Conservation (phyloP, 1,140 invertebrate species). For the Eulimnadia texana region DNA sequence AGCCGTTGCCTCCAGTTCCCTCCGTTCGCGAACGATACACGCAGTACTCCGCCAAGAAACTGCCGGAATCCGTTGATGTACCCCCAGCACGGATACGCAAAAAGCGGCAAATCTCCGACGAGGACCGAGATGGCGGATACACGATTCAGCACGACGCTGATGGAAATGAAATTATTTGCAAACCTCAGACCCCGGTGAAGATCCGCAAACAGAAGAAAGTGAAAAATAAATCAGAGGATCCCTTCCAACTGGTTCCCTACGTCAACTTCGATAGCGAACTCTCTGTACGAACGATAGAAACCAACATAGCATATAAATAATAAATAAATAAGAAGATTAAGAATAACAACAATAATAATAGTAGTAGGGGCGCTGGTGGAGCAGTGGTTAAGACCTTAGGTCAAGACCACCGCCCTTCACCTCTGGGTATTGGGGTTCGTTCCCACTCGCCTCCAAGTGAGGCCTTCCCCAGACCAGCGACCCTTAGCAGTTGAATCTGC, state of each 20-base stretch:
- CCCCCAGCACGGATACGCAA: slow-evolving; percentile 16
- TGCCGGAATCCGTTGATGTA: background rate
- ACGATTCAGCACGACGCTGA: slow-evolving; percentile 42
- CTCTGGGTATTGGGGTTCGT: no score
- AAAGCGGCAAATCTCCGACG: slow-evolving; percentile 18
- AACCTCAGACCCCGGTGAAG: background rate
- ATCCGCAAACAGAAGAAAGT: slow-evolving; percentile 6
- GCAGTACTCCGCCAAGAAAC: background rate
- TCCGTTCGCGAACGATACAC: background rate
- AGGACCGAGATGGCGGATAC: slow-evolving; percentile 37
- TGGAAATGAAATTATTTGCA: slow-evolving; percentile 27
- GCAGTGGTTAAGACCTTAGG: no score
- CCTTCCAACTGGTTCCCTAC: slow-evolving; percentile 4
- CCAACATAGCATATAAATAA: no score
- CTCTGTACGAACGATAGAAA: no score
- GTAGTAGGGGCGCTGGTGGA: no score
- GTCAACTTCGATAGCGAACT: background rate
- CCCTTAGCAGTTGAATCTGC: no score
- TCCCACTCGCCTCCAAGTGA: no score
- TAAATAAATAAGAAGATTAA: background rate
- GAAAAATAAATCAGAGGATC: background rate
- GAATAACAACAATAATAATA: no score
- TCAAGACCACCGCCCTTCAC: no score
- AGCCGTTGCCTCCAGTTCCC: slow-evolving; percentile 7
- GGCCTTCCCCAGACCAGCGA: no score